Percentiles rank a stretch among this genome's conserved stretches.
These are phyloP conservation scores for Philhelius pedissequus DNA, from an alignment of 2,888 invertebrate genomes.

Conservation along the genomic window DNA sequence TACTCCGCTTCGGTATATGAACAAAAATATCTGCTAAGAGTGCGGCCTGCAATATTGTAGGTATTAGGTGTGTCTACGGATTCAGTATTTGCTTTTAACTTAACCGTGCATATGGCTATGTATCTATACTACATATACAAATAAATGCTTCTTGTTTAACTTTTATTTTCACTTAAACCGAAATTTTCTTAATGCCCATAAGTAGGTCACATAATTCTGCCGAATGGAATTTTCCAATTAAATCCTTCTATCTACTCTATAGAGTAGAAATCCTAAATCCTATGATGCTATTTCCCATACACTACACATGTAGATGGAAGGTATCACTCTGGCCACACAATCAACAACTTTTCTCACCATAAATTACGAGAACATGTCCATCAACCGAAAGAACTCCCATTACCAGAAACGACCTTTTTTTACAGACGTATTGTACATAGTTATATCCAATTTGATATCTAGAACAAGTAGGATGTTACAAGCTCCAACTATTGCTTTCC, in stretches of 20 bases:
- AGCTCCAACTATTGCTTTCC: neutral
- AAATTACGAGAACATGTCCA: conserved; percentile 51
- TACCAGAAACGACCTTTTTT: conserved; percentile 1
- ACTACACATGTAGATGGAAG: conserved; percentile 14
- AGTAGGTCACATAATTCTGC: conserved; percentile 5
- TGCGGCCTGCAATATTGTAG: no score
- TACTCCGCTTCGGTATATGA: no score
- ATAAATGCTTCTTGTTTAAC: neutral
- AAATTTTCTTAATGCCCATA: conserved; percentile 15
- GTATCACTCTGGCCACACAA: conserved; percentile 44
- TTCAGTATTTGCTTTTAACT: no score
- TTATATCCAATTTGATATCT: conserved; percentile 44
- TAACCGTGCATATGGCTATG: no score
- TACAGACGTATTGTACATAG: neutral
- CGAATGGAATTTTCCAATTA: conserved; percentile 58
- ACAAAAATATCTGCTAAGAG: no score
- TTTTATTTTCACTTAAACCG: neutral
- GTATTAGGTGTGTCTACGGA: no score
- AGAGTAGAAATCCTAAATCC: neutral
- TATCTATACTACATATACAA: no score
- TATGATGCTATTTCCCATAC: neutral
- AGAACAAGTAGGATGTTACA: neutral
- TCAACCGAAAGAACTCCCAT: conserved; percentile 52
- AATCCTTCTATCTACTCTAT: neutral
- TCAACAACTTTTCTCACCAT: conserved; percentile 65